Conservation (phyloP, 2,113 vertebrate species). For the Narcine bancroftii region DNA sequence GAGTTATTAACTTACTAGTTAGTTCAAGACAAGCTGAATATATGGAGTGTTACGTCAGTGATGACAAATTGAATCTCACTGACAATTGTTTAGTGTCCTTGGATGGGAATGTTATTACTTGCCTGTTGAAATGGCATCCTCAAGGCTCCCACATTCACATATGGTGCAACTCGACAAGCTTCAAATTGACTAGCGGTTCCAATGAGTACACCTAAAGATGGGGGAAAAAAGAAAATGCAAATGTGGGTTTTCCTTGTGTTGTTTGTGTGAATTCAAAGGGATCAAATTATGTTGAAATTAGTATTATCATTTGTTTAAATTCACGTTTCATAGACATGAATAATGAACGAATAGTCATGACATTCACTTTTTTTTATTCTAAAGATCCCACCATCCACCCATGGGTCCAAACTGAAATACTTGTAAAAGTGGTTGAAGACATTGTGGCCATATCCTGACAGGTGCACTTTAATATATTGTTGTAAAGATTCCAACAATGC, state of each 20-base stretch:
- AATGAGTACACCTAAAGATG: conserved; percentile 80
- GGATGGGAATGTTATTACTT: conserved; percentile 53
- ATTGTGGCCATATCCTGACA: too few species aligned
- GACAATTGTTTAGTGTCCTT: too few species aligned
- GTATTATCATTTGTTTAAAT: neutral
- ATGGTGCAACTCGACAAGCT: conserved; percentile 93
- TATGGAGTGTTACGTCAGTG: neutral
- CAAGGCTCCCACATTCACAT: conserved; percentile 94
- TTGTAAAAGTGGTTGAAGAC: neutral
- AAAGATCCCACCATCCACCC: neutral
- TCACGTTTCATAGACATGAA: neutral
- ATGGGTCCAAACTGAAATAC: neutral
- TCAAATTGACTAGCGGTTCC: conserved; percentile 95
- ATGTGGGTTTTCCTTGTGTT: neutral
- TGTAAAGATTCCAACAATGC: neutral
- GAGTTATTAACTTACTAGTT: too few species aligned
- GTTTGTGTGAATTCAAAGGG: neutral
- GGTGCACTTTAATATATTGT: too few species aligned
- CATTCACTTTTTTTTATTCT: neutral
- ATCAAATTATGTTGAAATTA: neutral
- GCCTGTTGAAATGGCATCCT: conserved; percentile 99
- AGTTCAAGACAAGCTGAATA: neutral
- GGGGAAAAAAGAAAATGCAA: conserved; percentile 17
- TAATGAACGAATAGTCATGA: neutral
- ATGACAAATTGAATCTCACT: neutral